phyloP scores from a whole-genome alignment of 2,888 invertebrate genomes.

The Ochropleura plecta region DNA sequence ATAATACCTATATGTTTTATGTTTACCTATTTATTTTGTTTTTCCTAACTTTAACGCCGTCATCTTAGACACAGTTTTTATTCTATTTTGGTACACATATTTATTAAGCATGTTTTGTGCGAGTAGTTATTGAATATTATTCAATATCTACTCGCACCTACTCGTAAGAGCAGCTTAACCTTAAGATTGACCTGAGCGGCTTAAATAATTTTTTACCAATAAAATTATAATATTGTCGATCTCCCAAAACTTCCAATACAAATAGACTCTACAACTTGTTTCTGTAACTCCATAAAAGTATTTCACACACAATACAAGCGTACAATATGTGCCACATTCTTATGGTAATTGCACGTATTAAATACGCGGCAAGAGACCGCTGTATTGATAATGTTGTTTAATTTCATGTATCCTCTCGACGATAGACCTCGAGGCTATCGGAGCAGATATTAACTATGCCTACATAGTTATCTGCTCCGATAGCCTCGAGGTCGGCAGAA shows the following conservation, averaged over 20 bases:
- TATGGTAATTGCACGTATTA: constrained; percentile 21
- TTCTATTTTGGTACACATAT: not conserved
- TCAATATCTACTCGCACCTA: too few species aligned
- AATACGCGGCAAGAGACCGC: not conserved
- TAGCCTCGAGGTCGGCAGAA: not conserved
- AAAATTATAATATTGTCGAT: too few species aligned
- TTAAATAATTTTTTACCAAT: too few species aligned
- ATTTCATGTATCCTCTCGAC: constrained; percentile 12
- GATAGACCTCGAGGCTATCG: too few species aligned
- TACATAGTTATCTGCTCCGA: not conserved
- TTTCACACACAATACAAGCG: not conserved
- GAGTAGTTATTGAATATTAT: not conserved
- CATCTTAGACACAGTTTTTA: not conserved
- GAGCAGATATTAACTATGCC: too few species aligned
- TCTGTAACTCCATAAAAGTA: not conserved
- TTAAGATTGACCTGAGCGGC: too few species aligned
- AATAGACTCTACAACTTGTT: not conserved
- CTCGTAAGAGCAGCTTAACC: too few species aligned
- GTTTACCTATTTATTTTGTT: not conserved
- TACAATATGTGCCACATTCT: constrained; percentile 24
- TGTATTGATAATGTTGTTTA: not conserved
- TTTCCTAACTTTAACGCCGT: not conserved
- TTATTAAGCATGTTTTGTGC: not conserved
- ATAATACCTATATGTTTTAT: too few species aligned
- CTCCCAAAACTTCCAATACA: too few species aligned